Evolutionary conservation across 2,113 vertebrate genomes (phyloP).

Genomic region (Petaurus breviceps): DNA sequence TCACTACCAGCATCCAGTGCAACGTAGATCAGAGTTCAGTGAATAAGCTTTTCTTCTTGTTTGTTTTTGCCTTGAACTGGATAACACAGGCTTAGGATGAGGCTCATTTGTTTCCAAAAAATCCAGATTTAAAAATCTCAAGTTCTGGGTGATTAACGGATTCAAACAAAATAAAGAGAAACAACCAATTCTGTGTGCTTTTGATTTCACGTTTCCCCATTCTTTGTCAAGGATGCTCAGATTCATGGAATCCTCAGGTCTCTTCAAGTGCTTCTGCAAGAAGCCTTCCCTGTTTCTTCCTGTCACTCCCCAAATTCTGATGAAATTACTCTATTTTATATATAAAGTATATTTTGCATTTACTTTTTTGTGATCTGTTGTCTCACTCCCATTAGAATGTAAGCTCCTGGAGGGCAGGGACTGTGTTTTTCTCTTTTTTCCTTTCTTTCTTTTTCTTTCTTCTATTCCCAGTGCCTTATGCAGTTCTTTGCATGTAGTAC

Average conservation of each 20-base stretch:
- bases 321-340: not conserved
- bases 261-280: not conserved
- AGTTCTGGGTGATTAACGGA: not conserved
- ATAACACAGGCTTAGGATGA: not conserved
- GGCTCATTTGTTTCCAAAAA: not conserved
- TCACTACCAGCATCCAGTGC: not conserved
- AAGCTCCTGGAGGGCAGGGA: not conserved
- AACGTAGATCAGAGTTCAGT: not conserved
- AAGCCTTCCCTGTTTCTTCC: not conserved
- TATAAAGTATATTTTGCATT: not conserved
- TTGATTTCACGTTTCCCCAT: not conserved
- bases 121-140: not conserved
- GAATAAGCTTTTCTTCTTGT: not conserved
- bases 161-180: not conserved
- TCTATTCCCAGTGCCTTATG: not conserved
- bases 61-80: not conserved
- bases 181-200: not conserved
- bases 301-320: not conserved
- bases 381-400: not conserved
- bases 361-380: not conserved
- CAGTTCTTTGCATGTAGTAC: not conserved
- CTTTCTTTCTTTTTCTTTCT: not conserved
- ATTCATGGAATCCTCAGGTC: not conserved
- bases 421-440: not conserved
- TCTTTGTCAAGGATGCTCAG: not conserved